phyloP scores from a whole-genome alignment of 1,140 invertebrate genomes.

The Drosophila ogumai region DNA sequence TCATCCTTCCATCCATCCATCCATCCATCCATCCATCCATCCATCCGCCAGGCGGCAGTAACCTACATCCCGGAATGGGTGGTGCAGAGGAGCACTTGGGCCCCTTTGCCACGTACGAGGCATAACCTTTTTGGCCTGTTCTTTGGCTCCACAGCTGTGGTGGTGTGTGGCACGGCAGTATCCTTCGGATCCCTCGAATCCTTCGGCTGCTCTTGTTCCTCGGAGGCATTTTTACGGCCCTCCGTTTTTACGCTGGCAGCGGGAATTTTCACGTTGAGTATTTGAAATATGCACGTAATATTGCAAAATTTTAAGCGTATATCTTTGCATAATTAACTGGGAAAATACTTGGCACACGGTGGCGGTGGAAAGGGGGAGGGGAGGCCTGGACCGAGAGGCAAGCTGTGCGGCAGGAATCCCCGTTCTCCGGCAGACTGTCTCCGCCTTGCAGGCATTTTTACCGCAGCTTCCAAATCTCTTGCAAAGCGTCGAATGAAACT shows the following conservation, averaged over 20 bases:
- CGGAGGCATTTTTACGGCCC: constrained; percentile 76
- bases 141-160: constrained; percentile 17
- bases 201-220: constrained; percentile 45
- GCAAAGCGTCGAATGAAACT: constrained; percentile 69
- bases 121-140: constrained; percentile 47
- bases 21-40: constrained; percentile 6
- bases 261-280: constrained; percentile 62
- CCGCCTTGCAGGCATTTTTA: constrained; percentile 74
- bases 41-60: constrained; percentile 12
- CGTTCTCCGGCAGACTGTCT: constrained; percentile 5
- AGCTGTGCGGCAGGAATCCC: constrained; percentile 26
- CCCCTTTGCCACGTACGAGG: constrained; percentile 54
- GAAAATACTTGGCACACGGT: constrained; percentile 75
- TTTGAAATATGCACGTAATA: constrained; percentile 84
- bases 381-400: background rate
- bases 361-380: background rate
- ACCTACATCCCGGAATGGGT: constrained; percentile 22
- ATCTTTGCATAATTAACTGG: constrained; percentile 84
- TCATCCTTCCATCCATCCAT: constrained; percentile 5
- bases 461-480: constrained; percentile 71
- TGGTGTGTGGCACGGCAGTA: background rate
- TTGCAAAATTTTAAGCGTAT: constrained; percentile 84
- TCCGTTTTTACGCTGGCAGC: constrained; percentile 50
- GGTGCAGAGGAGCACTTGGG: constrained; percentile 1
- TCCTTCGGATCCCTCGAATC: constrained; percentile 26